Conservation (phyloP, 1,140 invertebrate species). For the Coptotermes formosanus region DNA sequence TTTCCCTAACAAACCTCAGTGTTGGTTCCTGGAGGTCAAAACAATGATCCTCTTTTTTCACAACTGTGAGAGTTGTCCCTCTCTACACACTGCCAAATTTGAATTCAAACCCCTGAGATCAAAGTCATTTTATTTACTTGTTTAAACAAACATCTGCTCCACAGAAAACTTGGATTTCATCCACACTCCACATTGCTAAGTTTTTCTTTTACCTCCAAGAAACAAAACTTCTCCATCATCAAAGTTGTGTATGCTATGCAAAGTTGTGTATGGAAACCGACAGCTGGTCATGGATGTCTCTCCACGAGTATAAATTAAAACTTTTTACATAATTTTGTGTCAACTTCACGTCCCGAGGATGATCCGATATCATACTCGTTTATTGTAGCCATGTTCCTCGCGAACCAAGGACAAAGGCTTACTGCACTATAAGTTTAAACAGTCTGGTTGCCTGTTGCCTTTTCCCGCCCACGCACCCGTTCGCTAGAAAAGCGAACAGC, state of each 20-base stretch:
- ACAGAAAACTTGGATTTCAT: background rate
- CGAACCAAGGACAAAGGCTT: background rate
- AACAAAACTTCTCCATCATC: conserved; percentile 34
- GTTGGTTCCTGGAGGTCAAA: background rate
- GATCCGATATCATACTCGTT: conserved; percentile 12
- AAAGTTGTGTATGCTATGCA: conserved; percentile 21
- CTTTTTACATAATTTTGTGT: conserved; percentile 15
- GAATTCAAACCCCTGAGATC: conserved; percentile 34
- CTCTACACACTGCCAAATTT: background rate
- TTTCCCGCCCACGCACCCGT: background rate
- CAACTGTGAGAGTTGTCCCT: background rate
- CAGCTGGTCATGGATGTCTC: conserved; percentile 4
- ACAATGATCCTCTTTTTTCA: too few species aligned
- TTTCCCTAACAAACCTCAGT: background rate
- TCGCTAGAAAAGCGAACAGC: background rate
- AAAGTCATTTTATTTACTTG: conserved; percentile 29
- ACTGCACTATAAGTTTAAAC: too few species aligned
- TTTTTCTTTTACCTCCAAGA: conserved; percentile 34
- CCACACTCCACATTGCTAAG: conserved; percentile 4
- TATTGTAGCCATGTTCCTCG: background rate
- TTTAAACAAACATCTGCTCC: conserved; percentile 1
- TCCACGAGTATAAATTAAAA: background rate
- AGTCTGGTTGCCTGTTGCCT: background rate
- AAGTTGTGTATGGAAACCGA: conserved; percentile 25
- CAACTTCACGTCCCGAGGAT: background rate